Percentiles rank a stretch among this genome's conserved stretches.
Evolutionary conservation across 1,140 invertebrate species (phyloP).

Genomic region (Lordiphosa mommai): DNA sequence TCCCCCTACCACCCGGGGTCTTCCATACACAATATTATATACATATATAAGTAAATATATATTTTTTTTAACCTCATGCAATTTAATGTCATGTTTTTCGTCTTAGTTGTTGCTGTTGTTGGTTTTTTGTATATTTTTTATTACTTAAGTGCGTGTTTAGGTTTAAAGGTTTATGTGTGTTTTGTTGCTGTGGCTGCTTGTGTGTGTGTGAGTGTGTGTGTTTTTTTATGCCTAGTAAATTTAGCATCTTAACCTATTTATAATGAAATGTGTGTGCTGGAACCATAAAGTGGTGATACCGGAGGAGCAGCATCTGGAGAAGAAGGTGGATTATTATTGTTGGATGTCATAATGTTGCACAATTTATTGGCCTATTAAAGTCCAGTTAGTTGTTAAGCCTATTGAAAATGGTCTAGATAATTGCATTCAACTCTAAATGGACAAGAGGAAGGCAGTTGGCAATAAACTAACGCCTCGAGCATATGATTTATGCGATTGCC

Average conservation of each 20-base stretch:
- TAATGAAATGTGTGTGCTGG: constrained; percentile 62
- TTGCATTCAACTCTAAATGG: constrained; percentile 24
- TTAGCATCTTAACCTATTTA: constrained; percentile 76
- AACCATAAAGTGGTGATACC: constrained; percentile 19
- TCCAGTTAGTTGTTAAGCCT: constrained; percentile 56
- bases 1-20: constrained; percentile 29
- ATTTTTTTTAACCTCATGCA: constrained; percentile 63
- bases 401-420: constrained; percentile 51
- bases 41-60: not conserved
- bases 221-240: constrained; percentile 60
- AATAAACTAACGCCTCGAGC: constrained; percentile 54
- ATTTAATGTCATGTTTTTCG: constrained; percentile 77
- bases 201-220: constrained; percentile 9
- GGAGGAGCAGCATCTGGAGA: constrained; percentile 3
- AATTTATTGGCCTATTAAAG: constrained; percentile 67
- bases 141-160: constrained; percentile 76
- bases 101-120: constrained; percentile 63
- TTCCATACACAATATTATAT: constrained; percentile 13
- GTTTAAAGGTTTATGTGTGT: constrained; percentile 67
- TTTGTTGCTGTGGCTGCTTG: constrained; percentile 7
- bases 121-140: constrained; percentile 47
- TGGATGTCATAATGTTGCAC: constrained; percentile 52
- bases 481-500: constrained; percentile 31
- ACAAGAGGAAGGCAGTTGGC: not conserved
- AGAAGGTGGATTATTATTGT: constrained; percentile 28